Evolutionary conservation across 1,140 invertebrate species (phyloP), one percentile per base, ranked within the genome.

Genomic region (Nomia melanderi): DNA sequence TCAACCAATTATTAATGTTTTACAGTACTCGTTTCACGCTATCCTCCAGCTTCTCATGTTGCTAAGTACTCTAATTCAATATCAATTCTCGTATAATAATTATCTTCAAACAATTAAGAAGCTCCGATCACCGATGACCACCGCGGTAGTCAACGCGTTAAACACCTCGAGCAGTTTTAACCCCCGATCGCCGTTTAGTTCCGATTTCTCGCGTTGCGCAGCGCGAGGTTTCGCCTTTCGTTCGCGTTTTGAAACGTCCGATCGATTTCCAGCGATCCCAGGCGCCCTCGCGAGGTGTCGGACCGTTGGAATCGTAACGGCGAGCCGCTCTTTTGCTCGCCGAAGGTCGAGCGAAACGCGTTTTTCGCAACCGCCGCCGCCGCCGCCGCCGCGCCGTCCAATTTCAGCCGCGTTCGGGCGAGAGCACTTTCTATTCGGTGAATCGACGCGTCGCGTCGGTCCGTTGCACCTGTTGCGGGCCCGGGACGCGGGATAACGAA

Each of bases 271-370:
- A 17, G 20, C 54, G 54, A 57, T 31, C 29, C 14, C 20, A 25
- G 25, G 27, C 20, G 7, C 6, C n/a, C 27, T 14, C 27, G 23
- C 54, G 54, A 57, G 54, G 54, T 20, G 54, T 57, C 54, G 9
- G 27, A 57, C 54, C 74, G 77, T 74, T 72, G 74, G 77, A 78
- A 74, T 74, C 77, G 74, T 78, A 78, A 72, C 77, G 77, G 77
- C 74, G 74, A 78, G 65, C 74, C 74, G 77, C 74, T n/a, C 25
- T 50, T 50, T 33, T 60, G 60, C 54, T 57, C 14, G 27, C 2
- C 60, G 77, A 78, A 78, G 77, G 77, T 78, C 77, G 65, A 74
- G 64, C 50, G 77, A 78, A 78, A 78, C 54, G 25, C 27, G 27
- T 57, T 72, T 60, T 59, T 39, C 60, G 77, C 63, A 72, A 65